These are phyloP conservation scores for Macrostomum cliftonense DNA, from an alignment of 2,888 invertebrate species.

Conservation along the genomic window DNA sequence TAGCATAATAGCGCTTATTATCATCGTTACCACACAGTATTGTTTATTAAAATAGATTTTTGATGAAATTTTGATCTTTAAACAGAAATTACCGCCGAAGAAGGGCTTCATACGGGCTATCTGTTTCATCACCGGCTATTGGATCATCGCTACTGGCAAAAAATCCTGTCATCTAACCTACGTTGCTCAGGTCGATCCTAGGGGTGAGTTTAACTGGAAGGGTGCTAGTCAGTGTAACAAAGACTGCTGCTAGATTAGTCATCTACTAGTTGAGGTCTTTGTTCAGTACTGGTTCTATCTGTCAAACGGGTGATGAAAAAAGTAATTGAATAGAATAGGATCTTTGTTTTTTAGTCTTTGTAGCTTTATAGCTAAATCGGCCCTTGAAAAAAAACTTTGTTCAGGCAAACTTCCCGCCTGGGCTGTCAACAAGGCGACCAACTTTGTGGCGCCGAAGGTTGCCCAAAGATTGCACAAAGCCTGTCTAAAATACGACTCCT, in stretches of 20 bases:
- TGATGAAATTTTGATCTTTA: too few relatives aligned
- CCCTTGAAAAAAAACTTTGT: too few relatives aligned
- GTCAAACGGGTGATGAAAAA: too few relatives aligned
- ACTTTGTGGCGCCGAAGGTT: slow-evolving; percentile 66
- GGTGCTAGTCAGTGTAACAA: too few relatives aligned
- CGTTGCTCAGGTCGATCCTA: slow-evolving; percentile 70
- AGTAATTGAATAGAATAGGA: too few relatives aligned
- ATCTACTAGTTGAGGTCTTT: too few relatives aligned
- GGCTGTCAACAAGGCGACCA: slow-evolving; percentile 69
- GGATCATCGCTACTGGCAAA: slow-evolving; percentile 45
- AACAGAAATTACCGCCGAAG: slow-evolving; percentile 52
- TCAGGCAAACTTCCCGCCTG: slow-evolving; percentile 53
- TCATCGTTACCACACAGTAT: too few relatives aligned
- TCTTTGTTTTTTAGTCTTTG: too few relatives aligned
- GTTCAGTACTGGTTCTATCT: too few relatives aligned
- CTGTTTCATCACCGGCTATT: slow-evolving; percentile 47
- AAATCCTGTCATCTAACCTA: slow-evolving; percentile 56
- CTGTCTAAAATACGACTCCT: slow-evolving; percentile 56
- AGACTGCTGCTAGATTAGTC: too few relatives aligned
- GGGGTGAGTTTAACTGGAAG: slow-evolving; percentile 45
- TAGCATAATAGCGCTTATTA: too few relatives aligned
- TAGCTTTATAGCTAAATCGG: too few relatives aligned
- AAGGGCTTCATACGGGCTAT: slow-evolving; percentile 57
- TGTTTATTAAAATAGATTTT: neutral
- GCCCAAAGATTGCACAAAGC: slow-evolving; percentile 63